Base-by-base conservation (phyloP, 1,140 invertebrate genomes). In the Trichogramma pretiosum region DNA sequence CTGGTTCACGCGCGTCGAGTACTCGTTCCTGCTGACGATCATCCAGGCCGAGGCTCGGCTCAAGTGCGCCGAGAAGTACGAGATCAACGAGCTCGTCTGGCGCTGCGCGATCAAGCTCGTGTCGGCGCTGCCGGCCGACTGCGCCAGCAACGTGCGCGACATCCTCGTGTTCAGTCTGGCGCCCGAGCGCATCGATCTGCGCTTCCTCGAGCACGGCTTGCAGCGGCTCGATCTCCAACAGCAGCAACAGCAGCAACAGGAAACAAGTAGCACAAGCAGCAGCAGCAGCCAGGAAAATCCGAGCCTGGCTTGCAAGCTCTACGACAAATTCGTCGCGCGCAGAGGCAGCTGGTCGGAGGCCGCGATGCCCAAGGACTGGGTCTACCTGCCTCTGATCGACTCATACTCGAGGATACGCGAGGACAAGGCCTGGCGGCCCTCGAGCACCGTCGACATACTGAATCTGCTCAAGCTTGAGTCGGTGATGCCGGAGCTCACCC, bases 331-430 rank as follows among this genome's bases (percentile, higher is more conserved):
- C 34, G 45, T 70, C 2, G 42, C 37, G 2, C 13, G 19, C 9
- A 55, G 52, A 4, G 60, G 58, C 7, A 55, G 30, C 18, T 73
- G 70, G 68, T 43, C 49, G n/a, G 61, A 70, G 34, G 50, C 62
- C 5, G 66, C 67, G 1, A 73, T 83, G 53, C 81, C 81, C 0
- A 74, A 76, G 57, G 82, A 84, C 58, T 84, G 82, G 81, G 74
- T 82, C 7, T 83, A 81, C 55, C 67, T 81, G 23, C 81, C 81
- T 2, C 70, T 83, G 16, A 64, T 83, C 1, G 67, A 75, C 24
- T 57, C 78, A 22, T 82, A 82, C 45, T 66, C 73, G 2, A 76
- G 72, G 23, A 55, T 50, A 11, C 65, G 57, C 46, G 57, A 58
- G 13, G 48, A 49, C 9, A 35, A 33, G 3, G 11, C 18, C 4